Evolutionary conservation across 30 jellyfish, hydroid and myxozoan genomes (phyloP).

Genomic region (Phacellophora camtschatica): DNA sequence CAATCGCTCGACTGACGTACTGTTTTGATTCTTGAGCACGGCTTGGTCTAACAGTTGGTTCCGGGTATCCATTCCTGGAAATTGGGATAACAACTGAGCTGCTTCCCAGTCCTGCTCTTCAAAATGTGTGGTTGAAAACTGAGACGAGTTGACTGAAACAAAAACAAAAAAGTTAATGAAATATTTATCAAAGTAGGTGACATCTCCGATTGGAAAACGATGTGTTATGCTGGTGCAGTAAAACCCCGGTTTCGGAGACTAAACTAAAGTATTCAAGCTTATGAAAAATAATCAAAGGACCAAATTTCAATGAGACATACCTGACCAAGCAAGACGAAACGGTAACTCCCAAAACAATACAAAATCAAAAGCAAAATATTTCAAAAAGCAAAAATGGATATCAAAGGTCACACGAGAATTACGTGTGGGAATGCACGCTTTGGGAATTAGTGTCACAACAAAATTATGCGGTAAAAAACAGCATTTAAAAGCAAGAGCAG

Average conservation of each 20-base stretch:
- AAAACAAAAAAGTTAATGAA: neutral
- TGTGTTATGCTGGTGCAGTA: too few species aligned
- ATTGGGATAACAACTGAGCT: slow-evolving; percentile 44
- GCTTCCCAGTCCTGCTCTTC: slow-evolving; percentile 64
- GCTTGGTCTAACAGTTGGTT: neutral
- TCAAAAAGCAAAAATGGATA: too few species aligned
- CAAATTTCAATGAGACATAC: neutral
- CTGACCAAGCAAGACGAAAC: neutral
- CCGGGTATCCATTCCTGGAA: slow-evolving; percentile 59
- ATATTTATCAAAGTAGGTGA: neutral
- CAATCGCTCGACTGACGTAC: neutral
- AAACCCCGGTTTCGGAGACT: too few species aligned
- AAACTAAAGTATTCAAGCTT: too few species aligned
- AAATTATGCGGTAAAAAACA: too few species aligned
- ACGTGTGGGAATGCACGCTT: too few species aligned
- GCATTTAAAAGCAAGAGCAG: too few species aligned
- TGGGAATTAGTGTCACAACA: too few species aligned
- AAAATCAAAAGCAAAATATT: too few species aligned
- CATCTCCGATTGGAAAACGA: too few species aligned
- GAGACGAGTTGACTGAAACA: neutral
- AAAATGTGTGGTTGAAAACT: neutral
- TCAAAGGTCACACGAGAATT: too few species aligned
- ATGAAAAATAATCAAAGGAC: neutral
- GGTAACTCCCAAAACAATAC: too few species aligned
- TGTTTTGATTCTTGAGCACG: neutral